These are phyloP conservation scores for Ischnus inquisitorius DNA, from an alignment of 2,888 invertebrate species.

Conservation along the genomic window DNA sequence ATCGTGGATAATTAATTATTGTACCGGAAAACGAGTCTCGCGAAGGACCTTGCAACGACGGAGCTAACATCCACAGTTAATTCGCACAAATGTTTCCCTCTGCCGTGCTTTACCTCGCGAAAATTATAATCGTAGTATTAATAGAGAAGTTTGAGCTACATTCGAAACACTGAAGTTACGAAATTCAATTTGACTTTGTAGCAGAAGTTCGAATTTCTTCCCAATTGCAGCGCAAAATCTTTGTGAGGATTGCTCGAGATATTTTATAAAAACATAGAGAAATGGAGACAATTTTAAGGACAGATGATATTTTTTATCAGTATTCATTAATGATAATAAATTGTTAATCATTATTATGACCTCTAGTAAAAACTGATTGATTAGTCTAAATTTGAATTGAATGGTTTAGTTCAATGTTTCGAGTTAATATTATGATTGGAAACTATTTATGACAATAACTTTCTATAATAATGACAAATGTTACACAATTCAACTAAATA, in stretches of 20 bases:
- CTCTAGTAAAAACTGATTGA: too few relatives aligned
- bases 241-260: not conserved
- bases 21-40: conserved; percentile 53
- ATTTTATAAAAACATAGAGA: too few relatives aligned
- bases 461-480: too few relatives aligned
- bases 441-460: too few relatives aligned
- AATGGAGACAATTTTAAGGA: too few relatives aligned
- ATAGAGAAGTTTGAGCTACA: not conserved
- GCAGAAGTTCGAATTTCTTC: not conserved
- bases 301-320: not conserved
- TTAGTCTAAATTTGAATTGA: too few relatives aligned
- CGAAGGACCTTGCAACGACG: conserved; percentile 27
- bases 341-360: not conserved
- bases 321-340: too few relatives aligned
- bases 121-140: conserved; percentile 10
- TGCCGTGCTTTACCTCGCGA: not conserved
- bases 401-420: too few relatives aligned
- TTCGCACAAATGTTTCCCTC: conserved; percentile 29
- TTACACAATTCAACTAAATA: too few relatives aligned
- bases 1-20: conserved; percentile 64
- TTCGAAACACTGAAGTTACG: not conserved
- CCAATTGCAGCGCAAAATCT: not conserved
- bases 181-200: too few relatives aligned
- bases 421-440: too few relatives aligned
- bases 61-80: conserved; percentile 19